Conservation (phyloP, 1,140 invertebrate species). For the Oppia nitens region DNA sequence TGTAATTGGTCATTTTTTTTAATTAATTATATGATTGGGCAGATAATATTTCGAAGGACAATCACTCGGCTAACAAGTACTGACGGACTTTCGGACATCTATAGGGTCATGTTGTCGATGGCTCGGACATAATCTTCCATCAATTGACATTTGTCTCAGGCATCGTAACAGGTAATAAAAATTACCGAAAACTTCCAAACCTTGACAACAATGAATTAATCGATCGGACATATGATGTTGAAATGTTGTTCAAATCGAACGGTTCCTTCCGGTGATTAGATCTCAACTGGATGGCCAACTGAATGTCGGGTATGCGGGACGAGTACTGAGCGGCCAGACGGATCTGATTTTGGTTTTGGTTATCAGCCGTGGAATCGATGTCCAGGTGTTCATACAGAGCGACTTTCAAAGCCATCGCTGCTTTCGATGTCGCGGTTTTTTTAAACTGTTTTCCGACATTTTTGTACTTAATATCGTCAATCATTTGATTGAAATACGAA, state of each 20-base stretch:
- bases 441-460: background rate
- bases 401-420: constrained; percentile 13
- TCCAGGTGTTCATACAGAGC: constrained; percentile 8
- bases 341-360: constrained; percentile 4
- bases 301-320: constrained; percentile 5
- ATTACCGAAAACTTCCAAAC: constrained; percentile 5
- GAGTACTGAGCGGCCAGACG: constrained; percentile 8
- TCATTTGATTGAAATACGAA: constrained; percentile 15
- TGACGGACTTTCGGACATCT: constrained; percentile 8
- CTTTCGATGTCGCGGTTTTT: background rate
- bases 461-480: constrained; percentile 15
- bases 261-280: constrained; percentile 9
- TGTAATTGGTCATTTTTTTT: too few species aligned
- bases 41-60: constrained; percentile 3
- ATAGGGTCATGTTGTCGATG: background rate
- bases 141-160: background rate
- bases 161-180: constrained; percentile 3
- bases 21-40: too few species aligned
- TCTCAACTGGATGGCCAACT: background rate
- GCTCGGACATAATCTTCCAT: background rate
- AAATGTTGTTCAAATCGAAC: constrained; percentile 7
- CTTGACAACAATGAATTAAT: background rate
- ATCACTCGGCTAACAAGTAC: constrained; percentile 16
- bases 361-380: background rate
- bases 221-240: constrained; percentile 5